Evolutionary conservation across 2,113 vertebrate species (phyloP).

Genomic region (Setophaga coronata): DNA sequence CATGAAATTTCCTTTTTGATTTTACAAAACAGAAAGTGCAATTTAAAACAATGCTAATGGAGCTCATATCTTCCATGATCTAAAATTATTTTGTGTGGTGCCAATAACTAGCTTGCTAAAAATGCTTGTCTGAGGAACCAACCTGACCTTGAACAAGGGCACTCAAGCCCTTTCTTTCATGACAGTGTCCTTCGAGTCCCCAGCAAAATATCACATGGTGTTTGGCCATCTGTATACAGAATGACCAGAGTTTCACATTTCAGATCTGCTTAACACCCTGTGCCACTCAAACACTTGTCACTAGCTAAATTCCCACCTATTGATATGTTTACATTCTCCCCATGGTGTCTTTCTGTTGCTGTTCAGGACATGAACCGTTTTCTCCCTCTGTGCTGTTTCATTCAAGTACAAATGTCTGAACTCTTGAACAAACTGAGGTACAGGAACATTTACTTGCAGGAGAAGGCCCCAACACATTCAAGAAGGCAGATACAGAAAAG

Average conservation of each 20-base stretch:
- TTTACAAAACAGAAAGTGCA: constrained; percentile 64
- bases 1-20: constrained; percentile 61
- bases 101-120: neutral
- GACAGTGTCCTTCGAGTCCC: neutral
- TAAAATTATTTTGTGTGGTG: constrained; percentile 19
- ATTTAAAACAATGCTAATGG: constrained; percentile 66
- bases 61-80: neutral
- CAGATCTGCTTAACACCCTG: neutral
- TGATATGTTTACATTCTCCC: neutral
- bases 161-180: neutral
- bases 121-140: neutral
- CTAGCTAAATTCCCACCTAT: neutral
- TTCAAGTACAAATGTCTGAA: neutral
- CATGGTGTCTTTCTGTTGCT: neutral
- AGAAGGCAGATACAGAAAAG: neutral
- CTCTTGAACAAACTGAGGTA: neutral
- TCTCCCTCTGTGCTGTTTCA: neutral
- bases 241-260: neutral
- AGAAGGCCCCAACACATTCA: neutral
- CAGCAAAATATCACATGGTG: neutral
- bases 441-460: neutral
- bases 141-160: neutral
- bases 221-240: neutral
- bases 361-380: neutral
- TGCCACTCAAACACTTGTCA: neutral